A percentile compares a stretch with the other conserved stretches of the same genome.
Conservation (phyloP, 2,797 vertebrate genomes). For the Sebastes cheni region DNA sequence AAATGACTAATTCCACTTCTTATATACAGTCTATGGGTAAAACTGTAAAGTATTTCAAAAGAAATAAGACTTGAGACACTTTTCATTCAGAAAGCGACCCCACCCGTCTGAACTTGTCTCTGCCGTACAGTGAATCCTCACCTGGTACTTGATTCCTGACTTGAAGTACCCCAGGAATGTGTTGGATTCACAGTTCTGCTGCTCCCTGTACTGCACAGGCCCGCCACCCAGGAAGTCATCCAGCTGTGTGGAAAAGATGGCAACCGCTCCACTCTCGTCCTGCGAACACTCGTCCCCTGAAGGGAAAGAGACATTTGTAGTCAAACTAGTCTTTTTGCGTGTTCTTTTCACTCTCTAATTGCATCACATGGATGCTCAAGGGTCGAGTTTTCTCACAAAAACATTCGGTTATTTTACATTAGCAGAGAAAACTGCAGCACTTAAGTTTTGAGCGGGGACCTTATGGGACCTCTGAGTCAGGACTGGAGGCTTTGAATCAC, state of each 20-base stretch:
- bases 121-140: conserved; percentile 45
- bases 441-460: background rate
- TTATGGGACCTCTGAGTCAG: conserved; percentile 39
- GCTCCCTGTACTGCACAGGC: conserved; percentile 91
- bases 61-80: background rate
- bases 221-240: conserved; percentile 91
- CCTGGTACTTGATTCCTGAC: conserved; percentile 94
- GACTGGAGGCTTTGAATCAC: conserved; percentile 36
- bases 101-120: background rate
- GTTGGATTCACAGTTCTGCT: conserved; percentile 89
- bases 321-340: background rate
- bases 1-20: too few species aligned
- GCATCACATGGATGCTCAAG: background rate
- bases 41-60: background rate
- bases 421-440: background rate
- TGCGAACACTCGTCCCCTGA: conserved; percentile 92
- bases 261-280: conserved; percentile 92
- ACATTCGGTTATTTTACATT: background rate
- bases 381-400: background rate
- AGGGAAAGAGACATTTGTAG: background rate
- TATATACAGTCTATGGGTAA: too few species aligned
- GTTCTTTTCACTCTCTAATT: background rate
- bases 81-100: background rate
- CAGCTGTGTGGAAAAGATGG: conserved; percentile 94
- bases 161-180: conserved; percentile 95